These are phyloP conservation scores for Campylomormyrus tamandua DNA, from an alignment of 2,113 vertebrate genomes.

Conservation along the genomic window DNA sequence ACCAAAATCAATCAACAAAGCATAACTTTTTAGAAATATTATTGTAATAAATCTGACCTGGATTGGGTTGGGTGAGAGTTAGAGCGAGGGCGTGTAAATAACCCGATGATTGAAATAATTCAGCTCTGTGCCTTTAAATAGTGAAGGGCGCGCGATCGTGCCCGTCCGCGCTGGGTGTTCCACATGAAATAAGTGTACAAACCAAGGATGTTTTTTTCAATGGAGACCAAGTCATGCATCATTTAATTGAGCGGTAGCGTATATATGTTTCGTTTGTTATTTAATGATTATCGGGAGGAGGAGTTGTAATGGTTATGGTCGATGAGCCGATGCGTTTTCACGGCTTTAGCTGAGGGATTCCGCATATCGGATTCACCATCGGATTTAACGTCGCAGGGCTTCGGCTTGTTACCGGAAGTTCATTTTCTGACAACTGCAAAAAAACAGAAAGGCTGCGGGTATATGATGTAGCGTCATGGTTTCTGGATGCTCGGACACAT, in stretches of 20 bases:
- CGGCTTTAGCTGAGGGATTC: neutral
- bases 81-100: neutral
- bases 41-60: neutral
- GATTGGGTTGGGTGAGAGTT: neutral
- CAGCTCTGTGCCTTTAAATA: slow-evolving; percentile 35
- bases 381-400: slow-evolving; percentile 10
- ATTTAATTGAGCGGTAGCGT: neutral
- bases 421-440: slow-evolving; percentile 20
- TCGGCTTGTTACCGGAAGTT: slow-evolving; percentile 29
- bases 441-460: neutral
- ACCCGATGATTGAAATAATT: neutral
- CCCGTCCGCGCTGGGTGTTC: slow-evolving; percentile 6
- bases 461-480: neutral
- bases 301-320: neutral
- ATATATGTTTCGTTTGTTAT: neutral
- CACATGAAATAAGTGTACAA: slow-evolving; percentile 15
- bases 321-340: neutral
- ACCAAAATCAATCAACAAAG: neutral
- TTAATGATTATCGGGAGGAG: neutral
- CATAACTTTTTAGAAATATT: neutral
- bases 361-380: neutral
- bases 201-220: slow-evolving; percentile 12
- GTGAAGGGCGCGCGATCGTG: slow-evolving; percentile 12
- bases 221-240: neutral
- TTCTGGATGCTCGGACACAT: neutral